Evolutionary conservation across 2,797 vertebrate genomes (phyloP).

Genomic region (Geotrypetes seraphini): DNA sequence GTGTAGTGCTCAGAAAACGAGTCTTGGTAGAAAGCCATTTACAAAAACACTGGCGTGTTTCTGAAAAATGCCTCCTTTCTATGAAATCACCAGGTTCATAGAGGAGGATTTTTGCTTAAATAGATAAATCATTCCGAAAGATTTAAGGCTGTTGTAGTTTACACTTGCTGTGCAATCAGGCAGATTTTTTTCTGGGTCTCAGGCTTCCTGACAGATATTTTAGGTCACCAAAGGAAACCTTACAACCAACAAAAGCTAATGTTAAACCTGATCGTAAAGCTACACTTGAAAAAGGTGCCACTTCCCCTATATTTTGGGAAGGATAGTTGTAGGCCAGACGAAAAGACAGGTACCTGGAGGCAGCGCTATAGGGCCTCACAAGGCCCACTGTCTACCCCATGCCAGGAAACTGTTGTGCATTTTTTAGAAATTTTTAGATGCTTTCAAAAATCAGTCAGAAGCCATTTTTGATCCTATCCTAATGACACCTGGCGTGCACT

Average conservation of each 20-base stretch:
- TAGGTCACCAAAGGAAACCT: too few relatives aligned
- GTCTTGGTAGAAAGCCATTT: constrained; percentile 6
- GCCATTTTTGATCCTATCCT: constrained; percentile 50
- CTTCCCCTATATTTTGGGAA: too few relatives aligned
- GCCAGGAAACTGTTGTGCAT: constrained; percentile 29
- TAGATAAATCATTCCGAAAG: constrained; percentile 8
- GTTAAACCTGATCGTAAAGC: too few relatives aligned
- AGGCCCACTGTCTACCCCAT: constrained; percentile 41
- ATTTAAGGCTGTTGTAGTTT: constrained; percentile 17
- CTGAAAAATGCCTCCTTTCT: constrained; percentile 4
- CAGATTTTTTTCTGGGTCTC: constrained; percentile 16
- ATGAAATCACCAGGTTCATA: constrained; percentile 5
- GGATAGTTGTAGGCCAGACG: too few relatives aligned
- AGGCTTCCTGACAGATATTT: too few relatives aligned
- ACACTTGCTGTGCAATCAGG: constrained; percentile 9
- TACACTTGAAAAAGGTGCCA: too few relatives aligned
- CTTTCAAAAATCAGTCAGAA: constrained; percentile 62
- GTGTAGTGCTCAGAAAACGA: constrained; percentile 9
- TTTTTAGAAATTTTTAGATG: too few relatives aligned
- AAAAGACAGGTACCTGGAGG: too few relatives aligned
- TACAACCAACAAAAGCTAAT: too few relatives aligned
- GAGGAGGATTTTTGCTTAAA: constrained; percentile 9
- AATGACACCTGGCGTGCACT: constrained; percentile 60
- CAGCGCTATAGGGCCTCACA: constrained; percentile 26
- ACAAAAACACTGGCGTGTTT: constrained; percentile 7